phyloP scores from a whole-genome alignment of 2,797 vertebrate genomes.

The Oreochromis grahami region DNA sequence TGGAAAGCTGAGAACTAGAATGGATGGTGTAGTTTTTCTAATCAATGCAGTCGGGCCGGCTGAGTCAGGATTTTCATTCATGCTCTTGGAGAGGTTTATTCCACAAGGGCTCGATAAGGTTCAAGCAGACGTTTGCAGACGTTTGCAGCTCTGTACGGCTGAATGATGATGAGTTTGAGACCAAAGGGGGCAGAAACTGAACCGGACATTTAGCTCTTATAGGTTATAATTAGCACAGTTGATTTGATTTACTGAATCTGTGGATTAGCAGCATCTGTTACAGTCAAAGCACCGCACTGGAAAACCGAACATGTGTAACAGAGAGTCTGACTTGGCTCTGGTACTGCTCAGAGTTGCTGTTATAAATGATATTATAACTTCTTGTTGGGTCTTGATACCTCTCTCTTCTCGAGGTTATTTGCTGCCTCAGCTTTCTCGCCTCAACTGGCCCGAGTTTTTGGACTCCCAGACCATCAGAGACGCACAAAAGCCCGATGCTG shows the following conservation, averaged over 20 bases:
- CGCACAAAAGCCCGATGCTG: neutral
- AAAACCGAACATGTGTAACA: neutral
- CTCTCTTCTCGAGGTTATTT: constrained; percentile 21
- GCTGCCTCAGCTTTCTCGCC: constrained; percentile 17
- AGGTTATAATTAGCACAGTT: neutral
- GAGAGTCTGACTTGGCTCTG: neutral
- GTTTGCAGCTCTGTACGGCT: neutral
- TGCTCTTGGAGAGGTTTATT: neutral
- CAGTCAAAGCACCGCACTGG: neutral
- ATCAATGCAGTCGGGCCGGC: neutral
- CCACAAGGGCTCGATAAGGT: neutral
- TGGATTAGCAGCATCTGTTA: neutral
- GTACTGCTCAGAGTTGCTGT: neutral
- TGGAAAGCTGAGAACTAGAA: neutral
- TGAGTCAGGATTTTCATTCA: constrained; percentile 23
- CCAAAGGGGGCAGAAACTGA: neutral
- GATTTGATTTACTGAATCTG: neutral
- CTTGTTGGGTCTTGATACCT: neutral
- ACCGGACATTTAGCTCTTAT: neutral
- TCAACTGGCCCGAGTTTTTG: neutral
- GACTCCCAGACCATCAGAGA: neutral
- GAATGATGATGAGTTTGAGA: neutral
- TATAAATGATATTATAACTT: neutral
- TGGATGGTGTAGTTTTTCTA: neutral
- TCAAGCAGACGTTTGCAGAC: constrained; percentile 5